Evolutionary conservation across 1,140 invertebrate genomes (phyloP), one percentile per base, ranked within the genome.

Genomic region (Drosophila pachea): DNA sequence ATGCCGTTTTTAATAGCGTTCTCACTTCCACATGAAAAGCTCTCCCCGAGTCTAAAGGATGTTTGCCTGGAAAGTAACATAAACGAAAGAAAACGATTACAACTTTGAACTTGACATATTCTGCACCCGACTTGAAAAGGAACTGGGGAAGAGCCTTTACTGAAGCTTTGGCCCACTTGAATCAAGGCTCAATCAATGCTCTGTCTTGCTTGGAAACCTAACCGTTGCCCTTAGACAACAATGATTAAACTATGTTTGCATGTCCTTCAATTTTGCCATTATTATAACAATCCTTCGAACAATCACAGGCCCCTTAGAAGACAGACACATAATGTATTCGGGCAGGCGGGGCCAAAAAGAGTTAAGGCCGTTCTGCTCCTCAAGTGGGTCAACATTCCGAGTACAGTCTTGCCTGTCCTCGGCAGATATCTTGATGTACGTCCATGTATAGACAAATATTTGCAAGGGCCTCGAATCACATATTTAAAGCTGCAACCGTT

Each of bases 231-330:
- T 50, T 12, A 2, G 38, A 38, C 31, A 42, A 66, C 32, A 55
- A 40, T 36, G 31, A 55, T 56, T 65, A 66, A 48, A 52, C 55
- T 58, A 14, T 72, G 42, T 68, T 58, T 60, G 16, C 61, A 31
- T 70, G 52, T 65, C 50, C 69, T 79, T 75, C 47, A 69, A 63
- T 67, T 76, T 73, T 67, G 73, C 52, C 75, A 83, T 84, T 82
- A 78, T 76, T 73, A 74, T 56, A 82, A 78, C 68, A 52, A 82
- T 66, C 68, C 56, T 59, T 78, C 65, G 31, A 63, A 68, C 72
- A 83, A 59, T 69, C 58, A 47, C 49, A 55, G 74, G 36, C 31
- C 65, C 45, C 56, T 55, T 33, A 55, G 31, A 47, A 49, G 48
- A 33, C 53, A 16, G 50, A 60, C n/a, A 60, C 59, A 62, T 53